Evolutionary conservation across 1,140 invertebrate species (phyloP).

Genomic region (Campodea augens): DNA sequence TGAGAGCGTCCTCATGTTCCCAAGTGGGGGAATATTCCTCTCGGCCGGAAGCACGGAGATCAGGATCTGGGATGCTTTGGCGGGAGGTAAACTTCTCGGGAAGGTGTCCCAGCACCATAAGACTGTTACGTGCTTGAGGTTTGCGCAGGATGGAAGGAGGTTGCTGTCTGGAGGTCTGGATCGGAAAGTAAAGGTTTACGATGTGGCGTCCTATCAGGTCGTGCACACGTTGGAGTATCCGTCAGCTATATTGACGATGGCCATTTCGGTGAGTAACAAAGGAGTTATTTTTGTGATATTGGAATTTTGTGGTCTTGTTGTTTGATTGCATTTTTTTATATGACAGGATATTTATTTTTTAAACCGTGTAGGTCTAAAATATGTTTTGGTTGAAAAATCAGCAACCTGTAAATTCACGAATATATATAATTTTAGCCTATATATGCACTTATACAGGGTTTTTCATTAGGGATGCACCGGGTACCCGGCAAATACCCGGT

Average conservation of each 20-base stretch:
- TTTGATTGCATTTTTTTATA: neutral
- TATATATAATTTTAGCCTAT: too few relatives aligned
- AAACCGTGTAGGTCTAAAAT: too few relatives aligned
- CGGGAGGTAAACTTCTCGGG: slow-evolving; percentile 61
- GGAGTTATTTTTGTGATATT: too few relatives aligned
- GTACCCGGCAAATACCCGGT: too few relatives aligned
- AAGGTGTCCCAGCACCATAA: slow-evolving; percentile 77
- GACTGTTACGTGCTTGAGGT: slow-evolving; percentile 64
- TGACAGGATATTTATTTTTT: neutral
- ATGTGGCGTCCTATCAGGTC: slow-evolving; percentile 63
- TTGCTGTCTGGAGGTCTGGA: slow-evolving; percentile 81
- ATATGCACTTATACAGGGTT: too few relatives aligned
- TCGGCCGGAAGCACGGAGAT: slow-evolving; percentile 63
- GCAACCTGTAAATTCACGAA: too few relatives aligned
- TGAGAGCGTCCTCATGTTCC: slow-evolving; percentile 41
- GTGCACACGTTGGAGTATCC: slow-evolving; percentile 79
- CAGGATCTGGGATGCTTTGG: slow-evolving; percentile 80
- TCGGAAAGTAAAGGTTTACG: slow-evolving; percentile 85
- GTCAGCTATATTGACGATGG: slow-evolving; percentile 74
- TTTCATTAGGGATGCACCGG: too few relatives aligned
- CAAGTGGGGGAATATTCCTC: slow-evolving; percentile 3
- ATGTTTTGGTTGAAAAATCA: too few relatives aligned
- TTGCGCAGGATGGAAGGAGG: slow-evolving; percentile 57
- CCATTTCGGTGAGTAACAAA: slow-evolving; percentile 41
- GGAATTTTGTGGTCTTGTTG: slow-evolving; percentile 5